Conservation (phyloP, 2,888 invertebrate genomes). For the Corythucha ciliata region DNA sequence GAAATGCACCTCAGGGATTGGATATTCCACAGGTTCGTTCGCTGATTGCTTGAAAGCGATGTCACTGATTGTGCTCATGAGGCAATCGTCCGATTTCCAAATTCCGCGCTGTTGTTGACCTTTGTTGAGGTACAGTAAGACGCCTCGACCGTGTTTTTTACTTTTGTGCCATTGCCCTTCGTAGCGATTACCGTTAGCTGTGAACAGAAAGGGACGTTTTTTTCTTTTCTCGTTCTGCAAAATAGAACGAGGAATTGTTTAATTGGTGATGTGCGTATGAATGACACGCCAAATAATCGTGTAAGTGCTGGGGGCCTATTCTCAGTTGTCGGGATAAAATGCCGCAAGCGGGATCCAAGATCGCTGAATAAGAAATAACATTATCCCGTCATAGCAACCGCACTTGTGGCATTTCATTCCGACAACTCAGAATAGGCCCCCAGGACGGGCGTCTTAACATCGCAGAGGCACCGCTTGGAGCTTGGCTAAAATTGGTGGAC, state of each 20-base stretch:
- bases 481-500: too few relatives aligned
- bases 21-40: slow-evolving; percentile 46
- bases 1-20: slow-evolving; percentile 40
- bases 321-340: too few relatives aligned
- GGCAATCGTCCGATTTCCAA: slow-evolving; percentile 50
- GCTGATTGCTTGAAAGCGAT: slow-evolving; percentile 52
- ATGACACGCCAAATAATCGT: too few relatives aligned
- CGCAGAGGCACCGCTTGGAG: too few relatives aligned
- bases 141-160: slow-evolving; percentile 51
- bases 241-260: slow-evolving; percentile 41
- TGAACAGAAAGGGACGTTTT: slow-evolving; percentile 32
- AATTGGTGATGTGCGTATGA: too few relatives aligned
- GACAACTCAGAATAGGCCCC: too few relatives aligned
- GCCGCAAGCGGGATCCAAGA: too few relatives aligned
- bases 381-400: too few relatives aligned
- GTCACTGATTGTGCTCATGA: slow-evolving; percentile 50
- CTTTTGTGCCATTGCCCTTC: slow-evolving; percentile 54
- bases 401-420: too few relatives aligned
- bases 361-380: too few relatives aligned
- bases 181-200: slow-evolving; percentile 53
- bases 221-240: background rate
- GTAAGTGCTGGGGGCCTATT: too few relatives aligned
- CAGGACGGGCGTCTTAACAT: too few relatives aligned
- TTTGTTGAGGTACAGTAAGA: slow-evolving; percentile 53
- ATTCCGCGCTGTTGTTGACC: slow-evolving; percentile 58